phyloP scores from a whole-genome alignment of 2,113 vertebrate species.

The Vidua macroura region DNA sequence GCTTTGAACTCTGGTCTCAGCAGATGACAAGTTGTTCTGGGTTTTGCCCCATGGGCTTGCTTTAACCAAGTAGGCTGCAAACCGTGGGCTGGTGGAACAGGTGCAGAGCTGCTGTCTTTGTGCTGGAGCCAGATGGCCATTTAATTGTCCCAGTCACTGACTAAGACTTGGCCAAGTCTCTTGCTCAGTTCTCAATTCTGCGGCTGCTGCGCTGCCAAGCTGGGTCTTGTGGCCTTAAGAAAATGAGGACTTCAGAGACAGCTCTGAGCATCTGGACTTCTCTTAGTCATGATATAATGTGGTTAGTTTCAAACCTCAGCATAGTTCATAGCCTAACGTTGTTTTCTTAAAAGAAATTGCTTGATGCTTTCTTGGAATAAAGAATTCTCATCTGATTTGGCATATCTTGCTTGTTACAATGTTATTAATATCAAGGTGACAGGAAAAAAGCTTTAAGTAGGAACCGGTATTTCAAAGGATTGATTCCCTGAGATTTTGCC shows the following conservation, averaged over 20 bases:
- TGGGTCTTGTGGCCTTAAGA: background rate
- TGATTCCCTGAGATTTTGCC: background rate
- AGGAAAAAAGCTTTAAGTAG: background rate
- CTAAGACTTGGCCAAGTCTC: background rate
- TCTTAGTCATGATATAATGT: background rate
- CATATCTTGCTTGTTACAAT: background rate
- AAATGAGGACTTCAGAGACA: background rate
- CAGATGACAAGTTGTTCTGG: background rate
- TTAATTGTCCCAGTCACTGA: background rate
- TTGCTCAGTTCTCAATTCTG: background rate
- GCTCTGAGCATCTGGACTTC: background rate
- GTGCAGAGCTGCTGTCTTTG: background rate
- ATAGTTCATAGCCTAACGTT: background rate
- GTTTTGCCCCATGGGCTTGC: background rate
- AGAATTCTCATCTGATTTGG: background rate
- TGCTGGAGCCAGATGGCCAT: constrained; percentile 10
- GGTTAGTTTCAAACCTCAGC: background rate
- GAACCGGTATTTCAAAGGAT: background rate
- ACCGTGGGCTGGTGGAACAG: background rate
- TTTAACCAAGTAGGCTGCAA: background rate
- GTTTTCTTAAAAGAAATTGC: background rate
- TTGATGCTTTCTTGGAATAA: background rate
- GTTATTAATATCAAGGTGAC: accelerated
- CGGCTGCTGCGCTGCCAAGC: background rate
- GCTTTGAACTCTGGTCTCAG: background rate